Base-by-base conservation (phyloP, 2,888 invertebrate genomes). In the Lycaena phlaeas region DNA sequence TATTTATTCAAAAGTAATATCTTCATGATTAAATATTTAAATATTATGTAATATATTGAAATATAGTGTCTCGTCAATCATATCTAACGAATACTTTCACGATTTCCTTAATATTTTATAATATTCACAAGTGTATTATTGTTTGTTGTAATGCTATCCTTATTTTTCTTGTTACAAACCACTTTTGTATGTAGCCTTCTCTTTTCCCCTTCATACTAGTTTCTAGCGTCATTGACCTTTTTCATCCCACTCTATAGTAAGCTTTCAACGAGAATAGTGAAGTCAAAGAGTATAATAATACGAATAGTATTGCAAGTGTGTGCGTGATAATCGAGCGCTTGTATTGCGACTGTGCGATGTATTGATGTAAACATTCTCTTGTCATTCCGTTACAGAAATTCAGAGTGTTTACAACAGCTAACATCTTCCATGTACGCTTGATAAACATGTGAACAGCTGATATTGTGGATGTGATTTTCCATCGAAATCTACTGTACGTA, bases 341-440 rank as follows among this genome's bases (percentile, higher is more conserved):
- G 59, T 43, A 41, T 41, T 45, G 45, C 67, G 67, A 50, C 65
- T 68, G 70, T 74, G 68, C 68, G 66, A 55, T 60, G 64, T 76
- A 76, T 75, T 71, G 72, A 77, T 76, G 78, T 81, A 77, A 79
- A 79, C 76, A 78, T 69, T 70, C 66, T 60, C 64, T 68, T 73
- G 73, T 72, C 71, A 73, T 67, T 71, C 62, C 61, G 59, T 74
- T 81, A 69, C 75, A 77, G 77, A 77, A 69, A 69, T 72, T 72
- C 74, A 68, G 58, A 61, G 66, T 57, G 63, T 66, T 60, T 61
- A 67, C 61, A 65, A 64, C 61, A n/a, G n/a, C n/a, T 59, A 58
- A 61, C 14, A 61, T 64, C 3, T 34, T 12, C 18, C 10, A 12
- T 64, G 56, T 66, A 63, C 61, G 58, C 48, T 50, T 54, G 48